These are phyloP conservation scores for Bombus balteatus DNA, from an alignment of 1,140 invertebrate species.

Conservation along the genomic window DNA sequence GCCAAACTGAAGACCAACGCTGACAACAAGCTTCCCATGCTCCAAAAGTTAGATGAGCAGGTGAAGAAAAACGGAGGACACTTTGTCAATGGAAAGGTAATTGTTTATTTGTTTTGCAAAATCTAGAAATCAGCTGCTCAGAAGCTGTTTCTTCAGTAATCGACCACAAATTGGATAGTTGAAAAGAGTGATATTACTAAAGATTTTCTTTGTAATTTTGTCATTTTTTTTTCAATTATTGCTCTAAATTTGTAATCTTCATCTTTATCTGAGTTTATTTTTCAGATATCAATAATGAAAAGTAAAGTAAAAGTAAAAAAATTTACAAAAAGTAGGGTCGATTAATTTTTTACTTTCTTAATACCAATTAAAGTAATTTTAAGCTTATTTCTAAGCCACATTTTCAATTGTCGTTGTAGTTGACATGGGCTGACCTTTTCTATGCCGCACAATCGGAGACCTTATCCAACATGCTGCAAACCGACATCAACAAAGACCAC, in stretches of 20 bases:
- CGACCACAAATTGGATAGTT: no score
- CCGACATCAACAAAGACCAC: conserved; percentile 24
- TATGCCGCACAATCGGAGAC: background rate
- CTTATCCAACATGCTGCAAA: background rate
- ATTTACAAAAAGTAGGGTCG: background rate
- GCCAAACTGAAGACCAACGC: conserved; percentile 20
- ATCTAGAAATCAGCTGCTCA: background rate
- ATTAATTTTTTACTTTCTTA: background rate
- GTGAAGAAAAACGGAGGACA: conserved; percentile 55
- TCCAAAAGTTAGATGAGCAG: conserved; percentile 46
- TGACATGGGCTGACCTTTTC: conserved; percentile 51
- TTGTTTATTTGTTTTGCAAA: background rate
- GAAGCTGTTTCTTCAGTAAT: background rate
- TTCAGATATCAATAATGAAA: background rate
- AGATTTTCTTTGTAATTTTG: no score
- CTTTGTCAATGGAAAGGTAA: conserved; percentile 55
- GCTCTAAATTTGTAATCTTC: background rate
- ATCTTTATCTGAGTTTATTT: background rate
- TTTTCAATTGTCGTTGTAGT: conserved; percentile 23
- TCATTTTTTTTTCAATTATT: no score
- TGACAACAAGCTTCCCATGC: conserved; percentile 15
- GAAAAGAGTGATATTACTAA: no score
- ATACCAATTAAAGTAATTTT: background rate
- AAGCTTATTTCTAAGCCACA: background rate
- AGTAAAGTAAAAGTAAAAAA: background rate